These are phyloP conservation scores for Thunnus albacares DNA, from an alignment of 2,797 vertebrate genomes.

Conservation along the genomic window DNA sequence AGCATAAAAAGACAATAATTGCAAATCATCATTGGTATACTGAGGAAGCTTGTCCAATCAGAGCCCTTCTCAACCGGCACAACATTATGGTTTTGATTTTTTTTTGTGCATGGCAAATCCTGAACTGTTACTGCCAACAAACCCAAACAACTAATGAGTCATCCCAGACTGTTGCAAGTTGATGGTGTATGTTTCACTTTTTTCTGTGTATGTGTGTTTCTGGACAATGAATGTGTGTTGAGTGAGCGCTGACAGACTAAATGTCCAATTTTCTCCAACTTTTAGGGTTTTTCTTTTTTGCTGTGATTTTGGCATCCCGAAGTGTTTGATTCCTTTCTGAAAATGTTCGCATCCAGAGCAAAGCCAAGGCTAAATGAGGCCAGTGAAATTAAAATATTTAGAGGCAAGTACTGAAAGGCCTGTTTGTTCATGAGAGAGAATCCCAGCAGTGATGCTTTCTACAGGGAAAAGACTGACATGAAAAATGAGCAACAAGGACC, in stretches of 20 bases:
- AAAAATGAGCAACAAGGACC: conserved; percentile 71
- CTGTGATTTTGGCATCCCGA: conserved; percentile 39
- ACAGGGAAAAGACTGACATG: conserved; percentile 74
- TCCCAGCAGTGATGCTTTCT: conserved; percentile 72
- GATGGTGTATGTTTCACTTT: conserved; percentile 53
- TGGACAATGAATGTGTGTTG: conserved; percentile 63
- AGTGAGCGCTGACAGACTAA: conserved; percentile 63
- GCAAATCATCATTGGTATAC: conserved; percentile 4
- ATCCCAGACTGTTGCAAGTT: conserved; percentile 40
- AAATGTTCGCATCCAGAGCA: conserved; percentile 47
- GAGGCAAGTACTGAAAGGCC: conserved; percentile 70
- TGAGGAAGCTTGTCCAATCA: conserved; percentile 4
- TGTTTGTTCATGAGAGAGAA: conserved; percentile 77
- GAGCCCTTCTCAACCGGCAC: conserved; percentile 5
- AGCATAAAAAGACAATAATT: conserved; percentile 13
- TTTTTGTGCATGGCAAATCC: conserved; percentile 23
- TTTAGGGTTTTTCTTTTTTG: conserved; percentile 34
- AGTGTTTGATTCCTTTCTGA: conserved; percentile 54
- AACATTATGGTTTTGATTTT: not conserved
- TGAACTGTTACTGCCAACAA: conserved; percentile 34
- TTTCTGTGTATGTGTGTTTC: conserved; percentile 45
- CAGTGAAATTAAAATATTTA: conserved; percentile 77
- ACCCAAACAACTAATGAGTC: conserved; percentile 61
- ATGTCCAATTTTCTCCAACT: conserved; percentile 59
- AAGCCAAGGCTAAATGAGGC: conserved; percentile 66